Evolutionary conservation across 2,888 invertebrate genomes (phyloP).

Genomic region (Eucriotettix oculatus): DNA sequence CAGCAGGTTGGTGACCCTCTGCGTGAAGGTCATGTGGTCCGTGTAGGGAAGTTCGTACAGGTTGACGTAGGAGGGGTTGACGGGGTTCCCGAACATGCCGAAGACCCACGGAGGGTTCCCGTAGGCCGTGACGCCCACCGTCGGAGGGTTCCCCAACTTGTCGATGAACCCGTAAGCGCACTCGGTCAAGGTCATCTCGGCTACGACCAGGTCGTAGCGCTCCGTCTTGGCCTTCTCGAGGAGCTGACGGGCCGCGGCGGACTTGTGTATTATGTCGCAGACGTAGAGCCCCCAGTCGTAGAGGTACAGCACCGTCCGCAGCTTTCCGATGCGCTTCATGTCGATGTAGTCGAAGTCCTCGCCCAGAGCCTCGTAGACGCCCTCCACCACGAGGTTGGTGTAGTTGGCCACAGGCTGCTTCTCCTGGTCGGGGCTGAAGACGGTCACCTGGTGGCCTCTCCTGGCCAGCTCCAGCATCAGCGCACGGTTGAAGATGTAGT

Average conservation of each 20-base stretch:
- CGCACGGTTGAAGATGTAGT: conserved; percentile 9
- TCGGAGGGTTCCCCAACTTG: conserved; percentile 6
- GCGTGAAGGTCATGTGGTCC: conserved; percentile 9
- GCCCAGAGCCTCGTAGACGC: conserved; percentile 1
- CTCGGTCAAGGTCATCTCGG: conserved; percentile 4
- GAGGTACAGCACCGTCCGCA: background rate
- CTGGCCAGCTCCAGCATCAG: conserved; percentile 6
- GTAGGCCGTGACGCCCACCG: conserved; percentile 9
- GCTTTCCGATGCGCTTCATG: background rate
- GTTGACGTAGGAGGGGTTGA: conserved; percentile 7
- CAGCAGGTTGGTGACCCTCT: conserved; percentile 9
- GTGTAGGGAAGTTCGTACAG: conserved; percentile 3
- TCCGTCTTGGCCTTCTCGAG: background rate
- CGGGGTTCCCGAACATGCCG: conserved; percentile 6
- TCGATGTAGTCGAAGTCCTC: background rate
- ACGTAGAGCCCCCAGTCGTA: background rate
- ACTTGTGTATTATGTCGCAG: conserved; percentile 1
- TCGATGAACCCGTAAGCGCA: conserved; percentile 7
- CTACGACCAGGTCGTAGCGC: conserved; percentile 7
- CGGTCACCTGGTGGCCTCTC: conserved; percentile 11
- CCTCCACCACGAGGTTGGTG: conserved; percentile 7
- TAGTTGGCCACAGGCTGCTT: conserved; percentile 6
- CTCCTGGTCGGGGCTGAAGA: conserved; percentile 7
- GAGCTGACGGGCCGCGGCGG: conserved; percentile 1
- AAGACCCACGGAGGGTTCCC: conserved; percentile 3